Conservation (phyloP, 2,888 invertebrate species). For the Dolichopus griseipennis region DNA sequence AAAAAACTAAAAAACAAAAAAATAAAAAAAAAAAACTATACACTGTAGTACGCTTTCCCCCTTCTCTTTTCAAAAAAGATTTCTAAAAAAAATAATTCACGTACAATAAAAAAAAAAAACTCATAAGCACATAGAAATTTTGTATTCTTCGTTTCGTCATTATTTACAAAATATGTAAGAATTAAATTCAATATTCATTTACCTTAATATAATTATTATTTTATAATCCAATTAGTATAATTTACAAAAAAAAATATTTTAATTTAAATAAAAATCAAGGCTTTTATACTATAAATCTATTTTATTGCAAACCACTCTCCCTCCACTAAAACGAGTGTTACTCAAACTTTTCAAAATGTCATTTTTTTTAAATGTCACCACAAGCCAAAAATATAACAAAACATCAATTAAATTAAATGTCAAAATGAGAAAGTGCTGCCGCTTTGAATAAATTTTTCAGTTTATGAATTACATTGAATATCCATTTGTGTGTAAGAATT, state of each 20-base stretch:
- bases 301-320: background rate
- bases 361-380: background rate
- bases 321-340: background rate
- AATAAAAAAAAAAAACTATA: background rate
- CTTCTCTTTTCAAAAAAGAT: background rate
- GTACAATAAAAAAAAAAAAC: too few species aligned
- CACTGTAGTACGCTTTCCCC: background rate
- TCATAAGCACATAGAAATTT: background rate
- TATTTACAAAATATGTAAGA: background rate
- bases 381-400: background rate
- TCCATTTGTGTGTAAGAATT: too few species aligned
- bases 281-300: background rate
- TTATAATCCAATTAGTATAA: background rate
- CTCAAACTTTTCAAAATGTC: background rate
- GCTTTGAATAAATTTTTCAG: too few species aligned
- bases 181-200: background rate
- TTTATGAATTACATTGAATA: too few species aligned
- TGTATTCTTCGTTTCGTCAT: too few species aligned
- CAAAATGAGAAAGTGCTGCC: too few species aligned
- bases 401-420: too few species aligned
- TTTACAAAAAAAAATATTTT: background rate
- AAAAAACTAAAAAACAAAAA: background rate
- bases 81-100: background rate
- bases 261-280: background rate
- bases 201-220: background rate